phyloP scores from a whole-genome alignment of 2,888 invertebrate species.

The Shargacucullia verbasci region DNA sequence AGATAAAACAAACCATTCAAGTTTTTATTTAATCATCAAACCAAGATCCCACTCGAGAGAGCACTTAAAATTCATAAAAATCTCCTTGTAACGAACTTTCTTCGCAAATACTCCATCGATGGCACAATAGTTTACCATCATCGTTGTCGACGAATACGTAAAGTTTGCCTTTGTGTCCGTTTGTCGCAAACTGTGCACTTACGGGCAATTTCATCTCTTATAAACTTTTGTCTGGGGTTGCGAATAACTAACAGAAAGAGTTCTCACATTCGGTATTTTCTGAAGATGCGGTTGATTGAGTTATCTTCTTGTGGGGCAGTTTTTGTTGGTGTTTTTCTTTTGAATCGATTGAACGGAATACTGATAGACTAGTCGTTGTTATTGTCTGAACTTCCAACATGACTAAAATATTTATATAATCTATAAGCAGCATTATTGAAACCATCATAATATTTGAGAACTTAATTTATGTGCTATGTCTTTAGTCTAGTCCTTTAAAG shows the following conservation, averaged over 20 bases:
- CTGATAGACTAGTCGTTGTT: too few relatives aligned
- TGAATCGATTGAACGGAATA: too few relatives aligned
- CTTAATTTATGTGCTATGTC: too few relatives aligned
- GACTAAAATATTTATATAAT: too few relatives aligned
- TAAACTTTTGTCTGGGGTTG: conserved; percentile 34
- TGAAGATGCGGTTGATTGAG: conserved; percentile 39
- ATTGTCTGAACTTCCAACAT: too few relatives aligned
- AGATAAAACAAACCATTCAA: conserved; percentile 16
- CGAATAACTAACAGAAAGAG: conserved; percentile 33
- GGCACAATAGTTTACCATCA: conserved; percentile 46
- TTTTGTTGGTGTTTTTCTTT: conserved; percentile 22
- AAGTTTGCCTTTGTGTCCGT: conserved; percentile 46
- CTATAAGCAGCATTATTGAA: too few relatives aligned
- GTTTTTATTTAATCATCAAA: conserved; percentile 19
- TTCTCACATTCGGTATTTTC: conserved; percentile 31
- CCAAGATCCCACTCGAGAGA: conserved; percentile 8
- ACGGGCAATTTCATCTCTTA: conserved; percentile 51
- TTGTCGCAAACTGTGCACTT: conserved; percentile 53
- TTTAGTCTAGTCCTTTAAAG: too few relatives aligned
- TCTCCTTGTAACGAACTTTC: conserved; percentile 14
- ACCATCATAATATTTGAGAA: too few relatives aligned
- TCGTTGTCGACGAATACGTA: conserved; percentile 44
- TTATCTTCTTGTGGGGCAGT: conserved; percentile 39
- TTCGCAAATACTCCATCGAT: conserved; percentile 39
- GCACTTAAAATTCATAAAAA: conserved; percentile 50